Conservation (phyloP, 1,140 invertebrate species). For the Drosophila lacertosa region DNA sequence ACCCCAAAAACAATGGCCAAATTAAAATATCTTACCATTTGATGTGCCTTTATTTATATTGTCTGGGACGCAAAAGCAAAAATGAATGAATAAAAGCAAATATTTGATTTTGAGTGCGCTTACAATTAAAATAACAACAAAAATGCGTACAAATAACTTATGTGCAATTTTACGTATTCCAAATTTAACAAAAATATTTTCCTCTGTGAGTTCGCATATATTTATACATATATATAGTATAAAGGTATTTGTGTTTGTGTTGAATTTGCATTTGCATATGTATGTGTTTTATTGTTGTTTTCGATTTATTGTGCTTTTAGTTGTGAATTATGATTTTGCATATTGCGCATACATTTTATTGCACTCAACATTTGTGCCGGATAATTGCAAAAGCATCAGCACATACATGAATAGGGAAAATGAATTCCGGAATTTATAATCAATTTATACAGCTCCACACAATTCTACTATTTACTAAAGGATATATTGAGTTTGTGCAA, state of each 20-base stretch:
- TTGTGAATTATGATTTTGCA: conserved; percentile 52
- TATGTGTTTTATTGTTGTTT: conserved; percentile 23
- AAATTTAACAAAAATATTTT: conserved; percentile 52
- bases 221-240: no score
- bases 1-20: no score
- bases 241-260: neutral
- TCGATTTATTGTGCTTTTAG: conserved; percentile 42
- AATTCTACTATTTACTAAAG: conserved; percentile 8
- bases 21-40: no score
- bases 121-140: neutral
- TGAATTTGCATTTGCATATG: no score
- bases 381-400: conserved; percentile 54
- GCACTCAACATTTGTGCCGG: conserved; percentile 39
- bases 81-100: conserved; percentile 27
- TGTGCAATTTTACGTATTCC: conserved; percentile 64
- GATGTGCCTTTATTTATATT: neutral
- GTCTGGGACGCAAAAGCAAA: neutral
- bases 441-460: conserved; percentile 25
- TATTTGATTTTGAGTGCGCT: conserved; percentile 28
- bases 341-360: conserved; percentile 54
- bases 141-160: conserved; percentile 38
- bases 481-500: neutral
- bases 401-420: neutral
- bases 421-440: conserved; percentile 34
- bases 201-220: neutral